Base-by-base conservation (phyloP, 2,797 vertebrate species). In the Spheniscus humboldti region DNA sequence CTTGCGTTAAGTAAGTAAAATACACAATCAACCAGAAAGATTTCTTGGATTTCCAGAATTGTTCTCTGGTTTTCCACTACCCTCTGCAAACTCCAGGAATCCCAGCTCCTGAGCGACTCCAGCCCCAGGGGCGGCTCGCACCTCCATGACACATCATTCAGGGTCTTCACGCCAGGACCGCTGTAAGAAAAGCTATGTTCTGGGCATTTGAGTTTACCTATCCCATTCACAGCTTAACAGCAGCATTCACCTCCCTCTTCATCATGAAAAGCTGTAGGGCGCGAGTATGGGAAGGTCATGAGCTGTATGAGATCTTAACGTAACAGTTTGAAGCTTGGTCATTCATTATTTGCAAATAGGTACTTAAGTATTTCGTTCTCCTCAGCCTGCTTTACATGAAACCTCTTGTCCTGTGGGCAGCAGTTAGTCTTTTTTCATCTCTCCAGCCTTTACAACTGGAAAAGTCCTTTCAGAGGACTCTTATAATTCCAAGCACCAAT, bases 141-240 rank as follows among this genome's bases (percentile, higher is more conserved):
- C 8, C 2, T n/a, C 41, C 13, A 0, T 37, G 30, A 47, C 3
- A 5, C 43, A 74, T 31, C 22, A 30, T 30, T 41, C 0, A 1
- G 9, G 18, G 13, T 71, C 55, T 80, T 68, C 41, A 31, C 9
- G 27, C 16, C 20, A 83, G 66, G 27, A 57, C 25, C 0, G 5
- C 62, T 4, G 1, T 24, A 33, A 56, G 72, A 84, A 75, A 39
- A 48, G 23, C 45, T 33, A 7, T 0, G 11, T 41, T 82, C 25
- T 35, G 37, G 20, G 18, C 53, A 37, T 28, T 11, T 13, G 37
- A 74, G 31, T 7, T 64, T 50, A 33, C 35, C 35, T 50, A n/a
- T 23, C 16, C 8, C 30, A 14, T 19, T 17, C 59, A 60, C 39
- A 62, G 50, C 19, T 91, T 37, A 52, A 74, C 4, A 23, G 10